phyloP scores from a whole-genome alignment of 2,888 invertebrate species.

The Globia sparganii region DNA sequence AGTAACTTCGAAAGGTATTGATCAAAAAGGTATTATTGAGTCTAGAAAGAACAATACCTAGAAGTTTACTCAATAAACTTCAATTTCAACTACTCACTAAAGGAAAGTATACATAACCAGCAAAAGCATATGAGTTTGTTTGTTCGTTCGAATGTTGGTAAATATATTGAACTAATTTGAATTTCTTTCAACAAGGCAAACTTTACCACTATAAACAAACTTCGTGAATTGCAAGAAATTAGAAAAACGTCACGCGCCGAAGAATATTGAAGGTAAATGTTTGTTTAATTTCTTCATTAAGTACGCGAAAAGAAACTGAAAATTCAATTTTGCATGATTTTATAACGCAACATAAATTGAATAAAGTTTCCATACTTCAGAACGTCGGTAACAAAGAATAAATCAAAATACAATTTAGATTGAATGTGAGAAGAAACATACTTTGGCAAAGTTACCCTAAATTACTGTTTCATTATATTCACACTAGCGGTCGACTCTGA shows the following conservation, averaged over 20 bases:
- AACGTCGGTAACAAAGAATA: slow-evolving; percentile 34
- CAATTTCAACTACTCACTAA: slow-evolving; percentile 18
- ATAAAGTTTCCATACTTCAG: slow-evolving; percentile 29
- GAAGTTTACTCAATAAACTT: slow-evolving; percentile 24
- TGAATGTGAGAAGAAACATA: slow-evolving; percentile 37
- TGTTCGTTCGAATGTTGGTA: slow-evolving; percentile 36
- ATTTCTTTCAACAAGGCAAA: slow-evolving; percentile 7
- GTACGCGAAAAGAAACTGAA: background rate
- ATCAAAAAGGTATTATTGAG: slow-evolving; percentile 5
- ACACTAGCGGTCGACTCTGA: slow-evolving; percentile 30
- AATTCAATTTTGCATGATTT: background rate
- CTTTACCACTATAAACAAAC: slow-evolving; percentile 3
- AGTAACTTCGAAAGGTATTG: slow-evolving; percentile 6
- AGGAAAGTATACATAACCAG: slow-evolving; percentile 10
- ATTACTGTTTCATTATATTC: slow-evolving; percentile 47
- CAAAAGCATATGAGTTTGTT: slow-evolving; percentile 58
- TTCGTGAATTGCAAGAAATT: slow-evolving; percentile 1
- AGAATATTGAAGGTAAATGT: background rate
- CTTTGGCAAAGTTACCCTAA: slow-evolving; percentile 32
- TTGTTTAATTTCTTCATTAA: slow-evolving; percentile 8
- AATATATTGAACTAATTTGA: slow-evolving; percentile 48
- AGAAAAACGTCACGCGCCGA: background rate
- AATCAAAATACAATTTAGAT: slow-evolving; percentile 51
- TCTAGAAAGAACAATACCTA: slow-evolving; percentile 40
- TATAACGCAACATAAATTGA: slow-evolving; percentile 4